Base-by-base conservation (phyloP, 2,797 vertebrate species). In the Myotis myotis region DNA sequence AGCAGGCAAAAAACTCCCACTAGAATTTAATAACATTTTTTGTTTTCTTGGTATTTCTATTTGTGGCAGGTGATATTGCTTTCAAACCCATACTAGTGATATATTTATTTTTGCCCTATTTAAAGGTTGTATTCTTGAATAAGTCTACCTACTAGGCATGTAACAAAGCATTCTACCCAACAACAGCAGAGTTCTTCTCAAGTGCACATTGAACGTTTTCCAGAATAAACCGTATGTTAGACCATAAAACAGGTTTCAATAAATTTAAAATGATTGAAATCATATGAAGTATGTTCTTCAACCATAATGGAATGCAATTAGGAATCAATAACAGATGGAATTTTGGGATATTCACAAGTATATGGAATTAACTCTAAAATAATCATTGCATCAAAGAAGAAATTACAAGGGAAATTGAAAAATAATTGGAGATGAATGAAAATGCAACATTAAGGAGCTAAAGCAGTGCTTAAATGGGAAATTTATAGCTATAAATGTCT, bases 21-120 rank as follows among this genome's bases (percentile, higher is more conserved):
- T 64, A 62, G 33, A 92, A 95, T 68, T 92, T 57, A 66, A 83
- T 89, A 75, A 76, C 36, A 28, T 62, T 71, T 74, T 75, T 95
- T 91, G 11, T 82, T 87, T 86, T 89, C 36, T 92, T 88, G 30
- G 7, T 89, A 80, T 81, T 92, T 94, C 22, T 51, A 86, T 62
- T 91, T 87, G 76, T 68, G 41, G 36, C 57, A 93, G 80, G 47
- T n/a, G n/a, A 86, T 88, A 60, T 0, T 49, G 25, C 36, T 85
- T 95, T 96, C 51, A 96, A 44, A 79, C 16, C 82, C 57, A 64
- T 41, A 16, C 17, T 70, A 36, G 72, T 53, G 6, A 84, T 38
- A 66, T 68, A n/a, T 82, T 93, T 95, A n/a, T 36, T 92, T 83
- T 55, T 68, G 4, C 16, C 62, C 74, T 72, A 49, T 80, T 91